Percentiles rank a stretch among this genome's conserved stretches.
These are phyloP conservation scores for Subanguina moxae DNA, from an alignment of 1,140 invertebrate genomes.

Conservation along the genomic window DNA sequence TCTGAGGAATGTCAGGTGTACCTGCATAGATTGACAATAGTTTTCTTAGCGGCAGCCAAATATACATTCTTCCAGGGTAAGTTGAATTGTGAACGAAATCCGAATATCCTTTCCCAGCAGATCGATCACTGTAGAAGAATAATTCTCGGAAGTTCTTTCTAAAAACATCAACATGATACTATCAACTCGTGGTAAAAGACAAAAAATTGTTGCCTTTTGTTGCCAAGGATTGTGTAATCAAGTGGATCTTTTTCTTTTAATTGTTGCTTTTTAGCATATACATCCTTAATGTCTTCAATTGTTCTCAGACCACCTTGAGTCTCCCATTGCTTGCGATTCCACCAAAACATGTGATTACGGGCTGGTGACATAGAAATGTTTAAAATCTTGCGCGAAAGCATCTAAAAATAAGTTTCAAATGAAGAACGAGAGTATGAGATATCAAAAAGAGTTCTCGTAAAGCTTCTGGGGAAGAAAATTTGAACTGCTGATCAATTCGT, in stretches of 20 bases:
- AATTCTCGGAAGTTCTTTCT: conserved; percentile 20
- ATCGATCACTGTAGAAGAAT: conserved; percentile 42
- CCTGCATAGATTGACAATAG: too few relatives aligned
- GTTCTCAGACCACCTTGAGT: conserved; percentile 19
- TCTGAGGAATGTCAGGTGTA: too few relatives aligned
- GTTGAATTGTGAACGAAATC: conserved; percentile 19
- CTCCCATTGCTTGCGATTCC: neutral
- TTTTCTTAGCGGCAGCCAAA: conserved; percentile 16
- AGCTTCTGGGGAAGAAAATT: too few relatives aligned
- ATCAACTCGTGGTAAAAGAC: too few relatives aligned
- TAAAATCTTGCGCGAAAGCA: too few relatives aligned
- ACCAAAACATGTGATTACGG: too few relatives aligned
- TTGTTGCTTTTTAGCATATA: conserved; percentile 19
- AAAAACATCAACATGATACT: too few relatives aligned
- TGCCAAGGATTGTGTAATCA: conserved; percentile 40
- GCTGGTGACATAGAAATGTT: too few relatives aligned
- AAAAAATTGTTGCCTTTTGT: conserved; percentile 2
- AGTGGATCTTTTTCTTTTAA: conserved; percentile 15
- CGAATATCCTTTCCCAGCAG: conserved; percentile 42
- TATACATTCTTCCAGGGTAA: conserved; percentile 8
- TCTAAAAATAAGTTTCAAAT: too few relatives aligned
- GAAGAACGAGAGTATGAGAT: too few relatives aligned
- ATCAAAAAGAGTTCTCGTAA: too few relatives aligned
- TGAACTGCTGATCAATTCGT: too few relatives aligned
- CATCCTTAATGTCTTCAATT: conserved; percentile 19